Conservation (phyloP, 2,113 vertebrate genomes). For the Hypomesus transpacificus region DNA sequence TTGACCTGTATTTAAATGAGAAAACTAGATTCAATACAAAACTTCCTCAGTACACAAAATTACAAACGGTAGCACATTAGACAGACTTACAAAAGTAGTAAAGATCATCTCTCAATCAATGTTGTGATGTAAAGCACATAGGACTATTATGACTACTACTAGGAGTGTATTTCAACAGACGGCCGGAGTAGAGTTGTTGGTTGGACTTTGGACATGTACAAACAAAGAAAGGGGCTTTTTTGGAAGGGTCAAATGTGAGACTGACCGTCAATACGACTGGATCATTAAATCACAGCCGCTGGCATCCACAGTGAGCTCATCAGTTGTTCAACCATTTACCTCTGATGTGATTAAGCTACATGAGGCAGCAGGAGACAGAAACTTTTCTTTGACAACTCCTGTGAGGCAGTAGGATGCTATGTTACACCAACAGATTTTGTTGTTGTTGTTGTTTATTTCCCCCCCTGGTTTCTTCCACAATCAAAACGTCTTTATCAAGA, state of each 20-base stretch:
- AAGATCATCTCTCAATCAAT: not conserved
- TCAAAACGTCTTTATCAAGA: slow-evolving; percentile 32
- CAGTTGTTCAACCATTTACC: slow-evolving; percentile 36
- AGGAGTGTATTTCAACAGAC: slow-evolving; percentile 31
- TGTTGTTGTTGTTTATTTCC: no score
- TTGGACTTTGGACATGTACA: slow-evolving; percentile 57
- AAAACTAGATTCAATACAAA: no score
- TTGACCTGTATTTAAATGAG: no score
- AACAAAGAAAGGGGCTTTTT: slow-evolving; percentile 7
- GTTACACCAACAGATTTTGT: no score
- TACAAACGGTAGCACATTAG: not conserved
- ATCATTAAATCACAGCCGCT: slow-evolving; percentile 7
- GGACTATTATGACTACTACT: slow-evolving; percentile 19
- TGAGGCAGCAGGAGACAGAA: not conserved
- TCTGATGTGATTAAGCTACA: not conserved
- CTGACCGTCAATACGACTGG: slow-evolving; percentile 32
- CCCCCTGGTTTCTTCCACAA: not conserved
- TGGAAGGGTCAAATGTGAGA: slow-evolving; percentile 44
- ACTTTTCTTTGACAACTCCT: no score
- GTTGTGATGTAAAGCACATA: not conserved
- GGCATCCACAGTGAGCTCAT: slow-evolving; percentile 16
- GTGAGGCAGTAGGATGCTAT: no score
- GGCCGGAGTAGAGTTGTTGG: not conserved
- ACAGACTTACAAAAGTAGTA: not conserved
- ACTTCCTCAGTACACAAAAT: not conserved